phyloP scores from a whole-genome alignment of 2,888 invertebrate genomes.

The Scaptomyza polygonia region DNA sequence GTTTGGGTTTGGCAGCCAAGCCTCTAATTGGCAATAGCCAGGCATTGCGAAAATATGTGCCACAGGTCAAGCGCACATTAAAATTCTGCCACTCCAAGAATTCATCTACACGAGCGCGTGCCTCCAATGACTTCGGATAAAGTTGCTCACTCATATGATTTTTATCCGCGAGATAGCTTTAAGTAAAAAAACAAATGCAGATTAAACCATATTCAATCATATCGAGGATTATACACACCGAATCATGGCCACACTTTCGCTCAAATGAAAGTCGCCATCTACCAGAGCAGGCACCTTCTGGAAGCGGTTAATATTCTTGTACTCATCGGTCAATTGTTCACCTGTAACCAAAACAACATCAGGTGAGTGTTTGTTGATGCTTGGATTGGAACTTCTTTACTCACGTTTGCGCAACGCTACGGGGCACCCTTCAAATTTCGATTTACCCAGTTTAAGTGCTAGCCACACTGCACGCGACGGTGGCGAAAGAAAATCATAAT shows the following conservation, averaged over 20 bases:
- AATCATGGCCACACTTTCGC: conserved; percentile 89
- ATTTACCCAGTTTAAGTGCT: conserved; percentile 87
- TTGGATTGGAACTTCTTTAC: conserved; percentile 7
- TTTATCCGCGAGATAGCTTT: conserved; percentile 75
- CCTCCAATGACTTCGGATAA: conserved; percentile 87
- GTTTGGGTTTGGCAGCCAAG: conserved; percentile 82
- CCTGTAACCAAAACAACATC: conserved; percentile 75
- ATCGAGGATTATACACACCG: too few species aligned
- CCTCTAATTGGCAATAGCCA: conserved; percentile 85
- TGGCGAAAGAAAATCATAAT: conserved; percentile 90
- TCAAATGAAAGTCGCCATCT: conserved; percentile 88
- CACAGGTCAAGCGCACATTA: conserved; percentile 86
- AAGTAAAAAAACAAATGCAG: too few species aligned
- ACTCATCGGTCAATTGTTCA: conserved; percentile 87
- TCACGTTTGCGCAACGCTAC: conserved; percentile 88
- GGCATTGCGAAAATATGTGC: conserved; percentile 86
- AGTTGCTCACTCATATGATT: conserved; percentile 85
- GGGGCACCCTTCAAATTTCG: conserved; percentile 87
- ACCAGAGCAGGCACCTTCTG: conserved; percentile 88
- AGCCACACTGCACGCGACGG: conserved; percentile 90
- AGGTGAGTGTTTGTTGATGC: conserved; percentile 8
- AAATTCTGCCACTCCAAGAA: conserved; percentile 90
- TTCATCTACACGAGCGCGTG: conserved; percentile 88
- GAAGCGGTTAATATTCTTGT: conserved; percentile 86
- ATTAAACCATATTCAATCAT: too few species aligned